A percentile compares a stretch with the other conserved stretches of the same genome.
Conservation (phyloP, 2,888 invertebrate genomes). For the Ormyrus nitidulus region DNA sequence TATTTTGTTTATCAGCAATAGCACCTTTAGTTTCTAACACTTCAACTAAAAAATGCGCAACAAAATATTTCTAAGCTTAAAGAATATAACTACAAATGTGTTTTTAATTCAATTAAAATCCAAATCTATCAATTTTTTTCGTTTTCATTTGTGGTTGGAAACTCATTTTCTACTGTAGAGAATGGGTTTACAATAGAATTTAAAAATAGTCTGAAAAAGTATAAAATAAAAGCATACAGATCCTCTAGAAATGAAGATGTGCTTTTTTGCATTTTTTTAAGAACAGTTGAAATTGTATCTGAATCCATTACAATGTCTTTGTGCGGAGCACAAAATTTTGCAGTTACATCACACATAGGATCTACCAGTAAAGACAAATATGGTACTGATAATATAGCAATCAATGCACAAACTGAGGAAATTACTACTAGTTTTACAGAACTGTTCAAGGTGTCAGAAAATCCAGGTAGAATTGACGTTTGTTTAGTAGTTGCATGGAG, state of each 20-base stretch:
- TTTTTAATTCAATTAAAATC: background rate
- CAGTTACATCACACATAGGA: constrained; percentile 53
- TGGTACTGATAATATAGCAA: constrained; percentile 44
- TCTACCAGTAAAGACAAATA: constrained; percentile 50
- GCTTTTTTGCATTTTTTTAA: constrained; percentile 54
- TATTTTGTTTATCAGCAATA: background rate
- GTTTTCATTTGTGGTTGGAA: constrained; percentile 20
- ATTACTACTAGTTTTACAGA: constrained; percentile 48
- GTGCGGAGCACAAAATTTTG: constrained; percentile 50
- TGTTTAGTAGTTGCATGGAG: constrained; percentile 35
- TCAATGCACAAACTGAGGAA: constrained; percentile 46
- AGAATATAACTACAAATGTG: background rate
- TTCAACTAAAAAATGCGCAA: background rate
- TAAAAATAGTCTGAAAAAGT: constrained; percentile 47
- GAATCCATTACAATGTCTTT: constrained; percentile 51
- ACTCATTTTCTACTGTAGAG: constrained; percentile 27
- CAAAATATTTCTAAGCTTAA: background rate
- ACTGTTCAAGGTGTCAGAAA: constrained; percentile 46
- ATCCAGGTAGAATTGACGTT: constrained; percentile 37
- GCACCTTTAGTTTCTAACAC: background rate
- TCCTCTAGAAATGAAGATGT: constrained; percentile 51
- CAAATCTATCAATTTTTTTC: background rate
- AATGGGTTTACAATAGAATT: constrained; percentile 48
- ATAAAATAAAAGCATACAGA: constrained; percentile 46
- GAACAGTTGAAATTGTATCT: constrained; percentile 44